Conservation (phyloP, 2,888 invertebrate genomes). For the Schizotus pectinicornis region DNA sequence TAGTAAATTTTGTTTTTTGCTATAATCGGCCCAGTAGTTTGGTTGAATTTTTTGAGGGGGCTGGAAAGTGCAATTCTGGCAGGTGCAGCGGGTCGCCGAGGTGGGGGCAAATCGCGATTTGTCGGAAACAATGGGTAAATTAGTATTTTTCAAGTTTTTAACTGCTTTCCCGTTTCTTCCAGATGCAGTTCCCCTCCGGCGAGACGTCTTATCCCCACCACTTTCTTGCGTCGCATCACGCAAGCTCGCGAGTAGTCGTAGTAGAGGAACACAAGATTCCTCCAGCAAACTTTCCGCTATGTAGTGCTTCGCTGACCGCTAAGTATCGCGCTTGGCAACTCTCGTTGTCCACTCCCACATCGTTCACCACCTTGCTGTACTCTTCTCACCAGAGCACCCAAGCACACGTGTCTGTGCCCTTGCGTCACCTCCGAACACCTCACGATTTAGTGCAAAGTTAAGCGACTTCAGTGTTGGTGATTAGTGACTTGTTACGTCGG, state of each 20-base stretch:
- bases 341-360: constrained; percentile 4
- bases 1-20: no score
- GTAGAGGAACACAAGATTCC: constrained; percentile 42
- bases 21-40: no score
- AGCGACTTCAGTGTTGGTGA: no score
- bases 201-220: constrained; percentile 51
- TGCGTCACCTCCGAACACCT: no score
- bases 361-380: neutral
- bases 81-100: no score
- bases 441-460: no score
- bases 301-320: constrained; percentile 36
- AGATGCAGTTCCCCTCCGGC: constrained; percentile 45
- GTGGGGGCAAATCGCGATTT: no score
- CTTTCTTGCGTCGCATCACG: constrained; percentile 48
- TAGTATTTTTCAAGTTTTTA: constrained; percentile 6
- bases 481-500: neutral
- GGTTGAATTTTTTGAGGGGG: no score
- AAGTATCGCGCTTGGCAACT: constrained; percentile 13
- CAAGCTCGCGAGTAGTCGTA: constrained; percentile 45
- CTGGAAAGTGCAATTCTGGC: no score
- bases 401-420: constrained; percentile 20
- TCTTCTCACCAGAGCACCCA: neutral
- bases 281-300: constrained; percentile 36
- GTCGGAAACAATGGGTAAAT: neutral
- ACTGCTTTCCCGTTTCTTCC: constrained; percentile 43